Base-by-base conservation (phyloP, 2,888 invertebrate species). In the Prosopocoilus inquinatus region DNA sequence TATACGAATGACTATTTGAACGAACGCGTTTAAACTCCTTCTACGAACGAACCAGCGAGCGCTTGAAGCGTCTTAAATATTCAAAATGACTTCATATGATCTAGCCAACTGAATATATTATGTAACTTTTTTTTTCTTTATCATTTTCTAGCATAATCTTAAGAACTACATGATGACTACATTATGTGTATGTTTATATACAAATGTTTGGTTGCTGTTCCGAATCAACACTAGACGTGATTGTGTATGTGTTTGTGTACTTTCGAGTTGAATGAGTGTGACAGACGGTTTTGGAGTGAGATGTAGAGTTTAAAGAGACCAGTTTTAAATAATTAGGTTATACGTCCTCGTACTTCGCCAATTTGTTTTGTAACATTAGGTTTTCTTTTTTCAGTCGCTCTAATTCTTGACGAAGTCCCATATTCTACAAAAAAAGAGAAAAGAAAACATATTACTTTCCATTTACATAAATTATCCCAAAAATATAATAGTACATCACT, bases 341-440 rank as follows among this genome's bases (percentile, higher is more conserved):
- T 79, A 90, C 89, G 79, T 91, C 91, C 81, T 90, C 88, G 81
- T 87, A 91, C 82, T 92, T 92, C 74, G 91, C 88, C 80, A 92
- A 82, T 82, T 91, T 91, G 79, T 92, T 91, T 78, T 92, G 89
- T 77, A 93, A 82, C 78, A 91, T 85, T 83, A 90, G 86, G 78
- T 93, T 93, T 80, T 93, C 93, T 81, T 92, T 93, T 83, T 93
- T 92, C 79, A 93, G 83, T 80, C 91, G 85, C 80, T 94, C 93
- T 76, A 93, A 82, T 79, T 94, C 93, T 82, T 91, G 91, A 74
- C 92, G 89, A 75, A 94, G 83, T 73, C 90, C 90, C 84, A 91
- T 85, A 75, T 93, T 94, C 92, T 93, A 82, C 48, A 81, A 80
- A 59, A 9, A 48, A 47, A 47, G 45, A 34, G 15, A 35, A 12